Base-by-base conservation (phyloP, 2,888 invertebrate species). In the Emesis russula region DNA sequence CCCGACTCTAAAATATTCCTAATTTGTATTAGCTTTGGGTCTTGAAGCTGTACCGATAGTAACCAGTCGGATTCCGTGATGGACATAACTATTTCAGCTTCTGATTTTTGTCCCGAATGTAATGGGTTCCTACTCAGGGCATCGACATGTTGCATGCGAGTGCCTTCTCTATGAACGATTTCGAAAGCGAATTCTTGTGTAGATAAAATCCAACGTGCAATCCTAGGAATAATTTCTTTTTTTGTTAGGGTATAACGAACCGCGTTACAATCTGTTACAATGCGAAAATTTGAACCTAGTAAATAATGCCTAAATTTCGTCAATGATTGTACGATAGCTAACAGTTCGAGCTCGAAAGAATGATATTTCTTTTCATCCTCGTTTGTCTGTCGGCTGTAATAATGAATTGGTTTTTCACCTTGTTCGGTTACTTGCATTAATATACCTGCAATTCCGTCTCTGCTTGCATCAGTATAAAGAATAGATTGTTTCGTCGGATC, bases 281-380 rank as follows among this genome's bases (percentile, higher is more conserved):
- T 38, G 71, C 53, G 58, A 33, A 71, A 71, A 3, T 15, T 7
- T 5, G 44, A n/a, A 2, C 48, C 79, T 44, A 70, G 33, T 53
- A 70, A 48, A 11, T 79, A 79, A 9, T 71, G 9, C 3, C 68
- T 6, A 33, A 79, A 80, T n/a, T 36, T 80, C 48, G 71, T 53
- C 11, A 71, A 13, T 2, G 36, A 80, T 7, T n/a, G 13, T 1
- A 68, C n/a, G 15, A 68, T 41, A 2, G 68, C 44, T 3, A 68
- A 6, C 3, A 70, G 15, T 25, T 79, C 78, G 0, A 70, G 44
- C 92, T 97, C 97, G 33, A 96, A 96, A 0, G 95, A 95, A 18
- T 96, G 95, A 82, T 96, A 97, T 31, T 93, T 95, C 11, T 92
- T 84, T 92, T 97, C 97, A 0, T 96, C 94, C 0, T 85, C 89